Percentiles rank a stretch among this genome's conserved stretches.
Conservation (phyloP, 2,888 invertebrate genomes). For the Orthosia cruda region DNA sequence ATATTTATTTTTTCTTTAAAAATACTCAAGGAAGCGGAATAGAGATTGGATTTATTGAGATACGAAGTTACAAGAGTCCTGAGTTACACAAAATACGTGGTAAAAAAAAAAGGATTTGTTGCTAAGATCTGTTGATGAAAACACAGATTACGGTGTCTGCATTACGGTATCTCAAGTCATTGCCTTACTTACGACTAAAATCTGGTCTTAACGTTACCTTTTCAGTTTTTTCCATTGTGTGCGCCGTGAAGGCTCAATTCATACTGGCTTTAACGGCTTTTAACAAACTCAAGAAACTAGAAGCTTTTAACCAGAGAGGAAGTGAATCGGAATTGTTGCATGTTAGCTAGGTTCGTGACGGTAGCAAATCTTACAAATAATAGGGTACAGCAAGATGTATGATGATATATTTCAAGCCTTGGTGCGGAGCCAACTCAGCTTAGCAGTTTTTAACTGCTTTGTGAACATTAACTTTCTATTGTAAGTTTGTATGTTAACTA, state of each 20-base stretch:
- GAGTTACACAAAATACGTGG: constrained; percentile 34
- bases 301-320: constrained; percentile 84
- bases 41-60: constrained; percentile 59
- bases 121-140: constrained; percentile 39
- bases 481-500: constrained; percentile 10
- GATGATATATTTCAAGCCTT: constrained; percentile 34
- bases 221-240: constrained; percentile 86
- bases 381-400: constrained; percentile 38
- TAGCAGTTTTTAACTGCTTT: constrained; percentile 29
- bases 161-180: constrained; percentile 81
- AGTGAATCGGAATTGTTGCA: constrained; percentile 80
- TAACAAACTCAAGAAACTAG: constrained; percentile 85
- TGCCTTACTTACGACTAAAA: constrained; percentile 85
- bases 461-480: constrained; percentile 19
- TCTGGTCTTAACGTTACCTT: constrained; percentile 86
- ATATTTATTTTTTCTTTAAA: constrained; percentile 51
- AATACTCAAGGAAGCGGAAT: constrained; percentile 66
- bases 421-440: constrained; percentile 18
- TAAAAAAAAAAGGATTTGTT: constrained; percentile 44
- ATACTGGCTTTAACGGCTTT: constrained; percentile 84
- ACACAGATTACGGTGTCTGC: constrained; percentile 60
- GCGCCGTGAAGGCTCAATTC: constrained; percentile 81
- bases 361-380: constrained; percentile 50
- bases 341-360: constrained; percentile 63
- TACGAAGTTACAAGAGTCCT: constrained; percentile 44